Base-by-base conservation (phyloP, 2,888 invertebrate species). In the Trypoxylon attenuatum region DNA sequence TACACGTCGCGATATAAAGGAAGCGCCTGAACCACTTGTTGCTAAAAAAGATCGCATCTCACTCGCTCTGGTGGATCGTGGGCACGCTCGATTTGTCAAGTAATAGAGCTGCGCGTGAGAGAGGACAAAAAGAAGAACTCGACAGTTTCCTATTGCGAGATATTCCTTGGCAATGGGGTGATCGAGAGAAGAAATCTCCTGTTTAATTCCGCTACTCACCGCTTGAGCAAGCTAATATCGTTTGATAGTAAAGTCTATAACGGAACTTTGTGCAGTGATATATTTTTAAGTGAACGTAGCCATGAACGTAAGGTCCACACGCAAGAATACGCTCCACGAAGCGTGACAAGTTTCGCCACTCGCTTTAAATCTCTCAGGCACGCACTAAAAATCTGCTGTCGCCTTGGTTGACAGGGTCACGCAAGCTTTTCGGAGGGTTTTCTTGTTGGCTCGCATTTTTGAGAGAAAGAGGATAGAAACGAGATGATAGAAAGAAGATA, bases 11-110 rank as follows among this genome's bases (percentile, higher is more conserved):
- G 50, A 50, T 23, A 15, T 16, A 50, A 66, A 57, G 53, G 54
- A 47, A 63, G 50, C 67, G 45, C 21, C 18, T 71, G 73, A n/a
- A 73, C 76, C 77, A 76, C 77, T 77, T 74, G 77, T 76, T 76
- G 74, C 74, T 76, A 74, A 68, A 74, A 74, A 71, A 62, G 27
- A 65, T 57, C 22, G 57, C 55, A 52, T 46, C n/a, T n/a, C n/a
- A n/a, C n/a, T n/a, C n/a, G n/a, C n/a, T n/a, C n/a, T n/a, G n/a
- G n/a, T n/a, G n/a, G n/a, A n/a, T n/a, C 49, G 16, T 21, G 13
- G 39, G 8, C 21, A 25, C 15, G 15, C 4, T n/a, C 39, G 39
- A 51, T 23, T 39, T 51, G 23, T 15, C 27, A 33, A 33, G 13
- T 33, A 8, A 13, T 16, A 5, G 19, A 10, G 33, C n/a, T 10